Evolutionary conservation across 2,113 vertebrate genomes (phyloP), one percentile per base, ranked within the genome.

Genomic region (Accipiter virgatus): DNA sequence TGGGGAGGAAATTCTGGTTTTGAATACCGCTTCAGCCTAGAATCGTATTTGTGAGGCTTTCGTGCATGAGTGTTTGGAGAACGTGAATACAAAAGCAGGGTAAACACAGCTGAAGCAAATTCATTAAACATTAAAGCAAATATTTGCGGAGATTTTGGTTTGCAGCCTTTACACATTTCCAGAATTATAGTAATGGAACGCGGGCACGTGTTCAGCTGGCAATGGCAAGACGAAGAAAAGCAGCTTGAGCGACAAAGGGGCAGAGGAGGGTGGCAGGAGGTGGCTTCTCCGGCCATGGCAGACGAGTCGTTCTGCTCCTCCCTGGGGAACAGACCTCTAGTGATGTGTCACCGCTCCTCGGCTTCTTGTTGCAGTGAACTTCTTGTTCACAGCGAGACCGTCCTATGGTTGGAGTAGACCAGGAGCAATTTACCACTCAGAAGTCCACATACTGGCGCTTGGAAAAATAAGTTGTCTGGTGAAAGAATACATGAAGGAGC

Each of bases 181-280:
- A 84, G 88, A 83, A 74, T 70, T n/a, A 48, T 6, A 86, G 91
- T 12, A 7, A 48, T 62, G 82, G 93, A 72, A 22, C 21, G 2
- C 0, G 34, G 88, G 86, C 88, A 62, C 2, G 2, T 29, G 29
- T 32, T 78, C 91, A 81, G 93, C 62, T 81, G 86, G 88, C 62
- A 56, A 0, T 0, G 6, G 62, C 3, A 15, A 6, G 45, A 5
- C 0, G 10, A 20, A 43, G 67, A 34, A 38, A 6, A 32, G 0
- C 40, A 4, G 18, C 0, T 0, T 0, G 20, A 8, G 53, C 5
- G 1, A n/a, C 0, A 0, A 3, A 2, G 72, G 32, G 55, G 19
- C 22, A 9, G 34, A 4, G 4, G 1, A 22, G 27, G 27, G 50
- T 4, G 78, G 29, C 23, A 25, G 31, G 26, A 34, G 67, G 34